These are phyloP conservation scores for Hypotaenidia okinawae DNA, from an alignment of 2,797 vertebrate species.

Conservation along the genomic window DNA sequence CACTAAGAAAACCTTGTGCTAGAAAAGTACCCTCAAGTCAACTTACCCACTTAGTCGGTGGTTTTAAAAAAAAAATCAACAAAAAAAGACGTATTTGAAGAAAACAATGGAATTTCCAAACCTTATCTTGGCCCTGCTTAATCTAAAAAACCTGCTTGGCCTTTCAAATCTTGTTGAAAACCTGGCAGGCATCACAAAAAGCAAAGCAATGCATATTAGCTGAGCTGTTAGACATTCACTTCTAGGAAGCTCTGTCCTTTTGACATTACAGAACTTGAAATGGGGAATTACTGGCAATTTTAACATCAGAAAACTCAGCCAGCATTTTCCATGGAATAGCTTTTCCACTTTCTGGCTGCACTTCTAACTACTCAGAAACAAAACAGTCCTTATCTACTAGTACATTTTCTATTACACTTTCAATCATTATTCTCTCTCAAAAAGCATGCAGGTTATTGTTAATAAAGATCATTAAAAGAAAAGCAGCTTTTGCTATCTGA, in stretches of 20 bases:
- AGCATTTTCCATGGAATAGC: neutral
- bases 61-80: neutral
- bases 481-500: neutral
- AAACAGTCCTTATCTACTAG: neutral
- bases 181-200: constrained; percentile 32
- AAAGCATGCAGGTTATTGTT: neutral
- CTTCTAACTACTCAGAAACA: neutral
- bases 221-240: neutral
- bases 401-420: neutral
- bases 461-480: neutral
- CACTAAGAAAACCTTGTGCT: neutral
- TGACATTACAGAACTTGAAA: constrained; percentile 34
- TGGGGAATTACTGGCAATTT: constrained; percentile 30
- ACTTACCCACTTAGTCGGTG: neutral
- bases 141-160: constrained; percentile 37
- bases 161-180: constrained; percentile 42
- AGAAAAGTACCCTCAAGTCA: neutral
- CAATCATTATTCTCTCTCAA: neutral
- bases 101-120: constrained; percentile 25
- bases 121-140: neutral
- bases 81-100: neutral
- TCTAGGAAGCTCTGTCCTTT: constrained; percentile 53
- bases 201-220: constrained; percentile 4
- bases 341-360: neutral
- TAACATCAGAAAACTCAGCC: constrained; percentile 19